Conservation (phyloP, 2,113 vertebrate species). For the Poecile atricapillus region DNA sequence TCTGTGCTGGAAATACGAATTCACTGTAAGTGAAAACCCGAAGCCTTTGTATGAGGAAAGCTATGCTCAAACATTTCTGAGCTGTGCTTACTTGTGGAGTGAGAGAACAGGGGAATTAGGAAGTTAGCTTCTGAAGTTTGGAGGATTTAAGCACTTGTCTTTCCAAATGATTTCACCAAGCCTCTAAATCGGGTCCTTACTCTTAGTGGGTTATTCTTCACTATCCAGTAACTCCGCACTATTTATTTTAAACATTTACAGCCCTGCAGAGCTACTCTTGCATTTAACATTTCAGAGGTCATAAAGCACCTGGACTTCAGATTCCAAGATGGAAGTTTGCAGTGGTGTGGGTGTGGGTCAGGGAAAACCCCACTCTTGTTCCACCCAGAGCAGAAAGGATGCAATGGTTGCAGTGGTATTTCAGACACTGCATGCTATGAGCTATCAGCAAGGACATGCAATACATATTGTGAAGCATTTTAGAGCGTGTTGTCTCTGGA, state of each 20-base stretch:
- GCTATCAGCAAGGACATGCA: background rate
- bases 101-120: background rate
- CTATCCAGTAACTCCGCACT: background rate
- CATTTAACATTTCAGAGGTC: background rate
- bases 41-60: background rate
- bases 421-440: background rate
- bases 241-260: background rate
- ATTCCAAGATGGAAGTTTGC: background rate
- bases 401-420: background rate
- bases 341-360: background rate
- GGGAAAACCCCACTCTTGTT: rapidly evolving
- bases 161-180: background rate
- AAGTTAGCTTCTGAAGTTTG: background rate
- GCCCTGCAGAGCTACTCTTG: background rate
- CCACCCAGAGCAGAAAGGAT: background rate
- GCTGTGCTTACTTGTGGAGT: background rate
- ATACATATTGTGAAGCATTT: background rate
- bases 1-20: background rate
- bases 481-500: rapidly evolving
- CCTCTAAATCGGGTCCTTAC: background rate
- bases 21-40: background rate
- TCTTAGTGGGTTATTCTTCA: background rate
- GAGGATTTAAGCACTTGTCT: background rate
- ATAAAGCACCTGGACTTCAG: background rate
- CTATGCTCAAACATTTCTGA: background rate